Evolutionary conservation across 1,140 invertebrate genomes (phyloP).

Genomic region (Cherax quadricarinatus): DNA sequence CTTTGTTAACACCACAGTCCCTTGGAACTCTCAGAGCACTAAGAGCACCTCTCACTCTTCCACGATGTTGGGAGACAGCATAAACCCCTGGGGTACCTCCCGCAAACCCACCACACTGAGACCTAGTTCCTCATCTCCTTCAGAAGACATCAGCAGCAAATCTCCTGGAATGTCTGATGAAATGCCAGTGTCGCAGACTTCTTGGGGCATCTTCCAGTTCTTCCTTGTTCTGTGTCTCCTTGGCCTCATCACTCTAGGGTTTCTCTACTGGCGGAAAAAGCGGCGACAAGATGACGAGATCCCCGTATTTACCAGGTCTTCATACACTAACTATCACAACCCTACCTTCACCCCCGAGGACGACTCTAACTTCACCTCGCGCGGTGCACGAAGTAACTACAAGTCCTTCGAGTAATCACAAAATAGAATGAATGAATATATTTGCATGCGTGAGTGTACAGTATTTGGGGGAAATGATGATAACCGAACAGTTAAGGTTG

Average conservation of each 20-base stretch:
- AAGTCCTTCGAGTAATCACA: conserved; percentile 51
- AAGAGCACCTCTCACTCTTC: too few species aligned
- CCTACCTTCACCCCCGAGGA: conserved; percentile 53
- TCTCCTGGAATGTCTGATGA: neutral
- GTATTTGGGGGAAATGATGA: too few species aligned
- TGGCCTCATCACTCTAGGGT: conserved; percentile 27
- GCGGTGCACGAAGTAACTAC: conserved; percentile 35
- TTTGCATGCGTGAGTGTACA: too few species aligned
- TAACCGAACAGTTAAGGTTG: too few species aligned
- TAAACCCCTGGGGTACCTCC: neutral
- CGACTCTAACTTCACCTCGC: conserved; percentile 46
- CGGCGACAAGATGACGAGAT: conserved; percentile 58
- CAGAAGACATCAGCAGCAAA: conserved; percentile 15
- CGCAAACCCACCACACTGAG: neutral
- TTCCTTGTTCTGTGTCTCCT: conserved; percentile 36
- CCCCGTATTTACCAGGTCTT: conserved; percentile 42
- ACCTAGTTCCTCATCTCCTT: neutral
- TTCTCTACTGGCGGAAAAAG: conserved; percentile 54
- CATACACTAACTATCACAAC: conserved; percentile 52
- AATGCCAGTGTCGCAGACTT: neutral
- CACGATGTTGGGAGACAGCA: neutral
- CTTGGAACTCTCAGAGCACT: neutral
- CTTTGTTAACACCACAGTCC: neutral
- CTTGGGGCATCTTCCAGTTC: conserved; percentile 53
- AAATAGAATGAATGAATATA: too few species aligned